Conservation (phyloP, 2,113 vertebrate genomes). For the Morone chrysops region DNA sequence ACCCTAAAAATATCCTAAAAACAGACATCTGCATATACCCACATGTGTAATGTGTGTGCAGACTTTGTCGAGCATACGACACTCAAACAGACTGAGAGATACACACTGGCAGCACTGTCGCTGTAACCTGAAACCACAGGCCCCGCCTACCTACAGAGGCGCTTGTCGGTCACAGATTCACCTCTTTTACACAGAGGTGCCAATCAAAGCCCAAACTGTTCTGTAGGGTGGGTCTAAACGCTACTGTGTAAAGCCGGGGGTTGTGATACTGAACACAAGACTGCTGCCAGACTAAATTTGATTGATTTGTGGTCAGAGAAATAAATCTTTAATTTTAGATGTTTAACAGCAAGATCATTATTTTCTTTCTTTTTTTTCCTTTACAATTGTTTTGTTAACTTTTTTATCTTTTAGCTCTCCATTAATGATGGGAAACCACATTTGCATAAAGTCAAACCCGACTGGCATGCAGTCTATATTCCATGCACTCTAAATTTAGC, state of each 20-base stretch:
- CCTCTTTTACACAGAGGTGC: constrained; percentile 54
- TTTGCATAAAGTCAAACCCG: constrained; percentile 3
- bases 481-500: constrained; percentile 46
- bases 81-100: background rate
- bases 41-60: background rate
- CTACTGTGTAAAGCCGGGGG: background rate
- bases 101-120: constrained; percentile 72
- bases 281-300: background rate
- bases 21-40: constrained; percentile 6
- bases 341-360: background rate
- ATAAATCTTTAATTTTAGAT: background rate
- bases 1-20: background rate
- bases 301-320: background rate
- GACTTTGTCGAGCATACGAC: background rate
- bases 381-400: background rate
- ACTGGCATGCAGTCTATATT: constrained; percentile 11
- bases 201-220: constrained; percentile 66
- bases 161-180: constrained; percentile 71
- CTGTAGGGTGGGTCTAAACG: constrained; percentile 9
- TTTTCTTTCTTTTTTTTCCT: background rate
- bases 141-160: constrained; percentile 70
- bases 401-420: background rate
- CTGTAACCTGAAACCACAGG: constrained; percentile 83
- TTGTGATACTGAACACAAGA: background rate
- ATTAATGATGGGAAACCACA: background rate